A percentile compares a stretch with the other conserved stretches of the same genome.
Conservation (phyloP, 2,113 vertebrate genomes). For the Guaruba guarouba region DNA sequence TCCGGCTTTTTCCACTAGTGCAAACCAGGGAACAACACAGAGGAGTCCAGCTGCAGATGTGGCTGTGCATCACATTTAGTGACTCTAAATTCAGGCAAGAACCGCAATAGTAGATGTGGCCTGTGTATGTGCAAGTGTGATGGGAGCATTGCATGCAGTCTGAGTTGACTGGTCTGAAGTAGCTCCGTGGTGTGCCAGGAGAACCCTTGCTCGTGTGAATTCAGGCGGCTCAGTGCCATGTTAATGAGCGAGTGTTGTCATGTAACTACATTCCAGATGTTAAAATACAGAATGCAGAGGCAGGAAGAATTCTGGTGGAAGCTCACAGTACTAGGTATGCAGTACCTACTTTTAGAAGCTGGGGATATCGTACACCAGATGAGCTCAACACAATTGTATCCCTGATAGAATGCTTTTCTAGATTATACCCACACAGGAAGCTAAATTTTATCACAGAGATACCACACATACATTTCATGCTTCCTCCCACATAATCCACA, state of each 20-base stretch:
- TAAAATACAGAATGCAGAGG: not conserved
- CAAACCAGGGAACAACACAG: not conserved
- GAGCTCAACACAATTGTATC: slow-evolving; percentile 9
- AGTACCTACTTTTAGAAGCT: not conserved
- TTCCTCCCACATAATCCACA: slow-evolving; percentile 52
- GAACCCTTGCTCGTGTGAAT: not conserved
- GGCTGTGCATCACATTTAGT: not conserved
- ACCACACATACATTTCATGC: slow-evolving; percentile 46
- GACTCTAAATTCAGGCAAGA: not conserved
- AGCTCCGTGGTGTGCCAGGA: not conserved
- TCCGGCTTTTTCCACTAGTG: not conserved
- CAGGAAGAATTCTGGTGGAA: not conserved
- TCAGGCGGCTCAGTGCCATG: not conserved
- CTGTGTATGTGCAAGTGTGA: not conserved
- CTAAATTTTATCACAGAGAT: slow-evolving; percentile 38
- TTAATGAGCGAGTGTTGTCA: not conserved
- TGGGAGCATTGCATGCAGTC: not conserved
- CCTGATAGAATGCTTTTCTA: slow-evolving; percentile 17
- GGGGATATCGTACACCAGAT: not conserved
- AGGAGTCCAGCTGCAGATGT: not conserved
- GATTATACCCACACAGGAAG: slow-evolving; percentile 34
- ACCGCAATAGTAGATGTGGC: accelerated
- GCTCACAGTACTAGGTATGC: not conserved
- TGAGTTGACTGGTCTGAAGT: not conserved
- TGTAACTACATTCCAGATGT: not conserved